Evolutionary conservation across 1,140 invertebrate species (phyloP), one percentile per base, ranked within the genome.

Genomic region (Drosophila bocqueti): DNA sequence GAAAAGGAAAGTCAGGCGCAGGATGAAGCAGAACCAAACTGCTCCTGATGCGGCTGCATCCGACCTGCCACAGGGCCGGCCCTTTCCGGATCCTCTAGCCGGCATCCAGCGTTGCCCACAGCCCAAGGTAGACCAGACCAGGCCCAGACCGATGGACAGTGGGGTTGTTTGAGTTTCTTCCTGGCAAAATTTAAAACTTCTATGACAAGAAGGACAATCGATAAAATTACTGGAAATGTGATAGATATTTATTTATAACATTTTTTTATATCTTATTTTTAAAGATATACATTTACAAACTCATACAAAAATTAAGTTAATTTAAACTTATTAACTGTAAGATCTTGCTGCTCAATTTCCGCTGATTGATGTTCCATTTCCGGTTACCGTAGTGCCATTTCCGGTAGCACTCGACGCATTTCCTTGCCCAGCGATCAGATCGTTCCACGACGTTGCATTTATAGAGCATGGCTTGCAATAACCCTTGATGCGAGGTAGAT

Each of bases 1-100:
- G 73, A 68, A 63, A 58, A 65, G 58, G 47, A 83, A 75, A 89
- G 83, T 81, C 84, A 79, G 72, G 79, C 79, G 71, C 80, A 83
- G 61, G 38, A 52, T 29, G 46, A 68, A 79, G 57, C 62, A 65
- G 78, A 77, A 45, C 55, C 67, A 67, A 87, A 73, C 74, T 73
- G 81, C 72, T 83, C 57, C 83, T 81, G 83, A 78, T 66, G 66
- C 81, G 81, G 71, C 77, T 68, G 73, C 71, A 69, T 42, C 18
- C 26, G 46, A 21, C 50, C 43, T 16, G 36, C 63, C 63, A 47
- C 67, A 52, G 38, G 10, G 59, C 42, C 57, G 11, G 29, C 68
- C 58, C 49, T 26, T 36, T 45, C 55, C 66, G 60, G 66, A 52
- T 42, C 58, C 58, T 50, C n/a, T 50, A 59, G 26, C 15, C 54